phyloP scores from a whole-genome alignment of 2,113 vertebrate species.

The Spea bombifrons region DNA sequence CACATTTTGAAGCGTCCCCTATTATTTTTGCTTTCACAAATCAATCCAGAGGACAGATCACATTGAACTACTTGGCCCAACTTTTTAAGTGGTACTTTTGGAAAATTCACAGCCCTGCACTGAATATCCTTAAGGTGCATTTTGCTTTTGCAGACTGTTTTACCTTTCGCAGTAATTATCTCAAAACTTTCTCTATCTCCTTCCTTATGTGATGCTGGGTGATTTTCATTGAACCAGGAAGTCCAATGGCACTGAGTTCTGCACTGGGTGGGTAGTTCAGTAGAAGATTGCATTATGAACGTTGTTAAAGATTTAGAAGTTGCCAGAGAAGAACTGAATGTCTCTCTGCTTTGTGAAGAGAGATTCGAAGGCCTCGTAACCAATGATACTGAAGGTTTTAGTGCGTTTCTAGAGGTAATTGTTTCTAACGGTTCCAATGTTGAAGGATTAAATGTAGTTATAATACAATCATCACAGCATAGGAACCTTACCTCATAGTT shows the following conservation, averaged over 20 bases:
- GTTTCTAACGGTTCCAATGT: no score
- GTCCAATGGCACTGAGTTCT: not conserved
- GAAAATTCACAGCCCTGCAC: not conserved
- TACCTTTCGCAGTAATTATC: not conserved
- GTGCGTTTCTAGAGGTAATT: no score
- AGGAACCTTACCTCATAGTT: not conserved
- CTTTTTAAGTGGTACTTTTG: not conserved
- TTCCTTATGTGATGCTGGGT: not conserved
- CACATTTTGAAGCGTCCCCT: not conserved
- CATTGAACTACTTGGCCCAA: not conserved
- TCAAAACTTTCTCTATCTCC: conserved; percentile 5
- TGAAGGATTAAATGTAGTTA: no score
- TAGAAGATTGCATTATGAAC: not conserved
- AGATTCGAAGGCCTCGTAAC: no score
- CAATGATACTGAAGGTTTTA: no score
- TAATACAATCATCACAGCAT: not conserved
- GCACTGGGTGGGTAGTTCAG: not conserved
- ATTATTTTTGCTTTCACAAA: conserved; percentile 4
- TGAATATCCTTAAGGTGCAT: not conserved
- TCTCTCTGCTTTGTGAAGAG: no score
- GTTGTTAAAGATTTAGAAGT: not conserved
- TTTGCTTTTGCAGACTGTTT: not conserved
- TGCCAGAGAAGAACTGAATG: no score
- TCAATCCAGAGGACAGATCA: not conserved
- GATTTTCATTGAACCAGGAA: not conserved